Conservation (phyloP, 2,888 invertebrate species). For the Drosophila kambysellisi region DNA sequence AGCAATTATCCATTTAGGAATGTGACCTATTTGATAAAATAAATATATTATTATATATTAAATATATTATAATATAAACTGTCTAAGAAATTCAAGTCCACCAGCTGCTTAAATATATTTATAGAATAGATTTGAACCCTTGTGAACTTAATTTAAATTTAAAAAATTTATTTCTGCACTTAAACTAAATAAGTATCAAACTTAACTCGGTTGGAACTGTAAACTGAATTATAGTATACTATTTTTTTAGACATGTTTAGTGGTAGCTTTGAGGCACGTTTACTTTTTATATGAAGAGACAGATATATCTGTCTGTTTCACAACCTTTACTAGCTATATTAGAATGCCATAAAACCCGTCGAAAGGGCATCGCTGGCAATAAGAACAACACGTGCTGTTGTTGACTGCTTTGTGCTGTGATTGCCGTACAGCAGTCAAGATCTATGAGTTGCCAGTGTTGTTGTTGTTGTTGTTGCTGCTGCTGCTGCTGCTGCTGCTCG, state of each 20-base stretch:
- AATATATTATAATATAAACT: no score
- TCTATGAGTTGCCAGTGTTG: slow-evolving; percentile 44
- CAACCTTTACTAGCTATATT: slow-evolving; percentile 22
- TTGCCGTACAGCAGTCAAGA: slow-evolving; percentile 68
- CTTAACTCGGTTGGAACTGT: not conserved
- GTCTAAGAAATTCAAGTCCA: not conserved
- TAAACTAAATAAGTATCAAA: not conserved
- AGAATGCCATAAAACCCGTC: slow-evolving; percentile 23
- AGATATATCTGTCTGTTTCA: no score
- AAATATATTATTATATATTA: no score
- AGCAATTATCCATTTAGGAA: not conserved
- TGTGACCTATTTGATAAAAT: no score
- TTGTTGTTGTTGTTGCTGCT: rapidly evolving
- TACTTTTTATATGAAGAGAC: not conserved
- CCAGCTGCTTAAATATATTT: not conserved
- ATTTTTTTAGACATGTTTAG: not conserved
- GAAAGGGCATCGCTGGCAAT: slow-evolving; percentile 53
- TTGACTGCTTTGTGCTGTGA: slow-evolving; percentile 73
- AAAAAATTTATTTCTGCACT: rapidly evolving
- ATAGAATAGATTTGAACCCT: not conserved
- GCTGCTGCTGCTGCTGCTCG: not conserved
- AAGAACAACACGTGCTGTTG: slow-evolving; percentile 58
- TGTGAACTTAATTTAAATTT: not conserved
- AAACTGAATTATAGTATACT: not conserved
- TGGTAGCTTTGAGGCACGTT: not conserved